These are phyloP conservation scores for Lymantria dispar DNA, from an alignment of 2,888 invertebrate genomes.

Conservation along the genomic window DNA sequence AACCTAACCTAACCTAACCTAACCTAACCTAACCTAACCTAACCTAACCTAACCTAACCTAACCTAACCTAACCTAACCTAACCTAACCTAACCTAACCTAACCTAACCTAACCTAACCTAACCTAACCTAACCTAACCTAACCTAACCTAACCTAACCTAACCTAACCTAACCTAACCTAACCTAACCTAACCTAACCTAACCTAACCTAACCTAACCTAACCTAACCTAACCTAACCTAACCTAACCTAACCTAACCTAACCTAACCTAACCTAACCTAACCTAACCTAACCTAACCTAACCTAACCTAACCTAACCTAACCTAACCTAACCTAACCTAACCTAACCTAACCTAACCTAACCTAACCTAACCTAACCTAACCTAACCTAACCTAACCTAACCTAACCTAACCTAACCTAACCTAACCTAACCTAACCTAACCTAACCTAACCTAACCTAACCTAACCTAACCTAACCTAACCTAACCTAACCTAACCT, in stretches of 20 bases:
- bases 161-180: constrained; percentile 24
- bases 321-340: constrained; percentile 27
- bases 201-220: constrained; percentile 26
- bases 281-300: constrained; percentile 30
- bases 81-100: constrained; percentile 17
- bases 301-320: constrained; percentile 24
- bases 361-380: constrained; percentile 31
- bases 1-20: too few relatives aligned
- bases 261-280: constrained; percentile 23
- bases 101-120: constrained; percentile 23
- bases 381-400: constrained; percentile 31
- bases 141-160: constrained; percentile 23
- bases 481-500: constrained; percentile 30
- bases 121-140: constrained; percentile 18
- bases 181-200: constrained; percentile 25
- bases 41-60: too few relatives aligned
- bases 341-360: constrained; percentile 32
- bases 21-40: too few relatives aligned
- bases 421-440: constrained; percentile 34
- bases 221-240: constrained; percentile 23
- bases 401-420: constrained; percentile 35
- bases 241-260: constrained; percentile 24
- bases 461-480: constrained; percentile 34
- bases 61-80: neutral
- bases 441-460: constrained; percentile 34